These are phyloP conservation scores for Acrobeloides nanus DNA, from an alignment of 2,888 invertebrate genomes.

Conservation along the genomic window DNA sequence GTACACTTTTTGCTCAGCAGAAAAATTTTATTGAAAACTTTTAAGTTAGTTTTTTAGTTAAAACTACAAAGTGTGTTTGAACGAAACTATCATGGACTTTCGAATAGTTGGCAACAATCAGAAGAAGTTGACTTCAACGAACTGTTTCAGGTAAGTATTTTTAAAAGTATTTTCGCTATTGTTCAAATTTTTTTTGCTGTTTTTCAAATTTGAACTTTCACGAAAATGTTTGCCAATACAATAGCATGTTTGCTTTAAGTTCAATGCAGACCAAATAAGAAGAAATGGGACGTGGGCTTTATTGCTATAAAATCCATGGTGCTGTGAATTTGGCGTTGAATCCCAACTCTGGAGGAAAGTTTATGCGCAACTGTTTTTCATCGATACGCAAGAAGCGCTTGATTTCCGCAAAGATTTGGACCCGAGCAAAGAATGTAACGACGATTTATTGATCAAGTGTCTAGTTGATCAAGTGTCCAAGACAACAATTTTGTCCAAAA, in stretches of 20 bases:
- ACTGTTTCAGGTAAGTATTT: no score
- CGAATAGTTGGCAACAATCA: no score
- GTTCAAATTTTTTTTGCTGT: no score
- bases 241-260: conserved; percentile 5
- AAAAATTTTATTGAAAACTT: no score
- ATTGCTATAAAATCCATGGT: conserved; percentile 9
- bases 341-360: conserved; percentile 5
- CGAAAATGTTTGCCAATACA: conserved; percentile 6
- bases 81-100: no score
- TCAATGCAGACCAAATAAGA: conserved; percentile 10
- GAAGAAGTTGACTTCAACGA: no score
- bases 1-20: no score
- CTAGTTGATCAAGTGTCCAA: no score
- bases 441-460: conserved; percentile 13
- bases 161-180: no score
- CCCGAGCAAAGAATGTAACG: conserved; percentile 14
- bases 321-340: conserved; percentile 9
- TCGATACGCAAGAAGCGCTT: conserved; percentile 19
- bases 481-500: no score
- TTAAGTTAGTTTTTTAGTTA: no score
- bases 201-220: conserved; percentile 5
- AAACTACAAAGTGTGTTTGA: no score
- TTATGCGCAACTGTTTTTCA: conserved; percentile 12
- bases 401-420: conserved; percentile 5
- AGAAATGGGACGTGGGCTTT: conserved; percentile 2